Evolutionary conservation across 2,797 vertebrate genomes (phyloP), one percentile per base, ranked within the genome.

Genomic region (Microcaecilia unicolor): DNA sequence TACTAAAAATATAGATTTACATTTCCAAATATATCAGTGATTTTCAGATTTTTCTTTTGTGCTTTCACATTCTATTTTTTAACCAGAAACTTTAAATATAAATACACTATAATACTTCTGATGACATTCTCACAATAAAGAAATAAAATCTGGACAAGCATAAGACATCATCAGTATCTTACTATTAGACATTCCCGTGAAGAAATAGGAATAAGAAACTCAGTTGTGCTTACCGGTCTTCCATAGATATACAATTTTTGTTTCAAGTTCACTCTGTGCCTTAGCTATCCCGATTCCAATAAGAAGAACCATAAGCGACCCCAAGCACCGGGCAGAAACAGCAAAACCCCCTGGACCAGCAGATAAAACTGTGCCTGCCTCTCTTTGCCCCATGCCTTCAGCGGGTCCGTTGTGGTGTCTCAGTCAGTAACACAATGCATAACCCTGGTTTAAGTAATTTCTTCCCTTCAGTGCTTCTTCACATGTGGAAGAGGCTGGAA

Each of bases 201-300:
- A n/a, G n/a, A n/a, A n/a, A n/a, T n/a, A n/a, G 30, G 5, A 11
- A 28, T 10, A 30, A 30, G 15, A 25, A 48, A 6, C 27, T 22
- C 21, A 12, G 15, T 17, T 23, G 31, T 33, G 65, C 73, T 54
- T 85, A 98, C 94, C 94, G 4, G 93, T 95, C 79, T 92, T 89
- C 93, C 93, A 98, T 66, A 94, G 74, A 81, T 97, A 98, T 34
- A 90, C 74, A 0, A 81, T 84, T 18, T 87, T 89, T 61, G 81
- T 81, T 49, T 90, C 87, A 4, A 81, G 82, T 59, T 83, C 83
- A 25, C 81, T 86, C 45, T 82, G 90, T 7, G 85, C 63, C 5
- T 33, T 37, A 43, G 75, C 60, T 43, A 60, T 67, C 78, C 72
- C 49, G 72, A 70, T 67, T 28, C 58, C 78, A 52, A 83, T 72